Base-by-base conservation (phyloP, 2,113 vertebrate genomes). In the Ictalurus furcatus region DNA sequence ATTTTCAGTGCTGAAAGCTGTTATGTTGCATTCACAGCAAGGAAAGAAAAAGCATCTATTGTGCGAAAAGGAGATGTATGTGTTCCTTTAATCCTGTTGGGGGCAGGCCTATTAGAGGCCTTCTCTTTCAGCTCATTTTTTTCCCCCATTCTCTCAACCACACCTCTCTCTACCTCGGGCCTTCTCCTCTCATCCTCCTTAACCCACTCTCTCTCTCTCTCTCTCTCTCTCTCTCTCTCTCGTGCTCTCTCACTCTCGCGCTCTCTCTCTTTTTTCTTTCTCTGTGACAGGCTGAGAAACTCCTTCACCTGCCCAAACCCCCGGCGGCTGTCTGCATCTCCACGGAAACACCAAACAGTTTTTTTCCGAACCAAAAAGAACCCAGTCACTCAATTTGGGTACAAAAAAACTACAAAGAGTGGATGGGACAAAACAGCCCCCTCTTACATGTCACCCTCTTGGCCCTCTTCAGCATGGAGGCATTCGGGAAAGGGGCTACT, bases 231-330 rank as follows among this genome's bases (percentile, higher is more conserved):
- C 79, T 81, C 78, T 54, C 25, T 79, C 48, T 79, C 44, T 52
- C 12, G 17, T 3, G 37, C 34, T 34, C 34, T 34, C 71, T 80
- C 44, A n/a, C 76, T 17, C 25, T 56, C 12, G 44, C 44, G 34
- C 40, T 40, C 40, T 44, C 44, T 79, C 73, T 40, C 85, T 67
- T 8, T 17, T 81, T 21, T 14, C 54, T 52, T 30, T 52, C 28
- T 56, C 81, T 83, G 40, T 61, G 85, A 90, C 87, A 90, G 84
- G 91, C 94, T 94, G 92, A 93, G 93, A 95, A 96, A 95, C 90
- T 94, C 12, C 81, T 91, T 56, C 92, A 90, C 89, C 91, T 93
- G 91, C 91, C 88, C 52, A 78, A 81, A 76, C 84, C 87, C 59
- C 89, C 81, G 76, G 86, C 4, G 19, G 92, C 91, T 88, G 74